Percentiles rank a stretch among this genome's conserved stretches.
phyloP scores from a whole-genome alignment of 1,140 invertebrate genomes.

The Drosophila hydei region DNA sequence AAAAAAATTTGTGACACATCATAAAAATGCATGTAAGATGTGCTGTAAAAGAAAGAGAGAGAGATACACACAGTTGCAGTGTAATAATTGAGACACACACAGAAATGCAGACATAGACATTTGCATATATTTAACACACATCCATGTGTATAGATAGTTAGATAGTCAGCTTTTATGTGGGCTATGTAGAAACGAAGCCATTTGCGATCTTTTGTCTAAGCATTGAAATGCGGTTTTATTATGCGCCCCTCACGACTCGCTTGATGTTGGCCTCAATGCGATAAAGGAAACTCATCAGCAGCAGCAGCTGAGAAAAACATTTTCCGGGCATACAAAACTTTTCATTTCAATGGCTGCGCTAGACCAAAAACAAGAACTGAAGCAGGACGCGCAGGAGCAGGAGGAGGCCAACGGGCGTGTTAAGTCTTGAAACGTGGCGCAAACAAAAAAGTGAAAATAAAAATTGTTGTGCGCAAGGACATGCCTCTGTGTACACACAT shows the following conservation, averaged over 20 bases:
- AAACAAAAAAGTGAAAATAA: slow-evolving; percentile 52
- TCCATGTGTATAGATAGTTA: slow-evolving; percentile 5
- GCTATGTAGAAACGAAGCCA: slow-evolving; percentile 51
- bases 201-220: slow-evolving; percentile 48
- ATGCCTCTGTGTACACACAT: slow-evolving; percentile 10
- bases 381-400: slow-evolving; percentile 7
- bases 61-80: slow-evolving; percentile 19
- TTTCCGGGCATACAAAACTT: slow-evolving; percentile 40
- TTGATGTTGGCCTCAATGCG: slow-evolving; percentile 42
- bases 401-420: slow-evolving; percentile 19
- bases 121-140: slow-evolving; percentile 10
- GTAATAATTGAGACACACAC: slow-evolving; percentile 20
- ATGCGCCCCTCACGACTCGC: slow-evolving; percentile 40
- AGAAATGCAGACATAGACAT: background rate
- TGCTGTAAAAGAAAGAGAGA: slow-evolving; percentile 31
- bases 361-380: slow-evolving; percentile 6
- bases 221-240: slow-evolving; percentile 45
- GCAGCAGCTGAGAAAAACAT: slow-evolving; percentile 25
- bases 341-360: slow-evolving; percentile 50
- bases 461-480: slow-evolving; percentile 44
- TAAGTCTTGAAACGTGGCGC: slow-evolving; percentile 35
- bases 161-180: slow-evolving; percentile 45
- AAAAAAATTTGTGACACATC: slow-evolving; percentile 40
- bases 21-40: slow-evolving; percentile 46
- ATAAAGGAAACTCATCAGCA: slow-evolving; percentile 46